Conservation (phyloP, 2,888 invertebrate genomes). For the Entomobrya multifasciata region DNA sequence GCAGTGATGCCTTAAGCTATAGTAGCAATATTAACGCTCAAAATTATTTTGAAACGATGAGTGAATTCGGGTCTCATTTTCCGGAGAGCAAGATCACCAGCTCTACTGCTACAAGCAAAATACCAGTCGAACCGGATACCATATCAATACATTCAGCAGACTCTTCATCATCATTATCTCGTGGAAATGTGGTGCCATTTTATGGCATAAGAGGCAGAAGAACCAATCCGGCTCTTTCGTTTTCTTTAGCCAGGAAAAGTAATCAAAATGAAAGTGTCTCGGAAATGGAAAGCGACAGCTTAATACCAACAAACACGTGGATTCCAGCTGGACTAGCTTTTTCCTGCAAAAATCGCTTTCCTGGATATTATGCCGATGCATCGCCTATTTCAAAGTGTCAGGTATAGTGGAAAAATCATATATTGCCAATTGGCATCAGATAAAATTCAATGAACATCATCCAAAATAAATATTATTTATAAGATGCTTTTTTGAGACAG, state of each 20-base stretch:
- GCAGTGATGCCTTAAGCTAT: constrained; percentile 16
- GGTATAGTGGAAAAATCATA: constrained; percentile 35
- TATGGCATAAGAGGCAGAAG: not conserved
- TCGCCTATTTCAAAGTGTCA: constrained; percentile 72
- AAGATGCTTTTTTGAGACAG: no score
- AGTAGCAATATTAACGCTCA: constrained; percentile 26
- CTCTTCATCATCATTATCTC: constrained; percentile 27
- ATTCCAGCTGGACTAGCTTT: constrained; percentile 75
- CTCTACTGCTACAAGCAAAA: not conserved
- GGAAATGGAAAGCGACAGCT: constrained; percentile 27
- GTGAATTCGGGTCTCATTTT: constrained; percentile 22
- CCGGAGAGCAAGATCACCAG: not conserved
- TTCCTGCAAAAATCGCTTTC: constrained; percentile 72
- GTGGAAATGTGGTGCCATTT: not conserved
- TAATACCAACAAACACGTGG: constrained; percentile 66
- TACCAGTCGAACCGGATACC: not conserved
- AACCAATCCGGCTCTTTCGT: not conserved
- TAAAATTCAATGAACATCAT: no score
- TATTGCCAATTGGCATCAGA: no score
- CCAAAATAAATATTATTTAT: no score
- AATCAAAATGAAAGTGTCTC: not conserved
- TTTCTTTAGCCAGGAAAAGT: not conserved
- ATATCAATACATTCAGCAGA: constrained; percentile 2
- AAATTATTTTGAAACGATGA: constrained; percentile 27
- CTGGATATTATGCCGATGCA: constrained; percentile 76